These are phyloP conservation scores for Montipora sp. DNA, from an alignment of 64 coral and sea anemone species.

Conservation along the genomic window DNA sequence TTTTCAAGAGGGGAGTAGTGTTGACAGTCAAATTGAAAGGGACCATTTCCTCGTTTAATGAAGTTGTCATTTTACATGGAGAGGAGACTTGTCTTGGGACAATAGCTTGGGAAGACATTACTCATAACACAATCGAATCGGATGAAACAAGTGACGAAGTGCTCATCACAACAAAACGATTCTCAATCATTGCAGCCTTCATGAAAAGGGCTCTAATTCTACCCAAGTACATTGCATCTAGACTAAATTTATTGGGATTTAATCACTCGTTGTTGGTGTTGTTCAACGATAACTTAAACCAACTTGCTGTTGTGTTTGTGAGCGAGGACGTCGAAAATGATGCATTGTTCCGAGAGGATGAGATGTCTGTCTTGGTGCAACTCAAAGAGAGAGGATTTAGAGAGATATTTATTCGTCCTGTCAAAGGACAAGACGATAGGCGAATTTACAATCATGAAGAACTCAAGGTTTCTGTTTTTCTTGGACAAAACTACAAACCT, in stretches of 20 bases:
- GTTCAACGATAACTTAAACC: neutral
- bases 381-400: conserved; percentile 28
- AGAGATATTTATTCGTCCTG: conserved; percentile 15
- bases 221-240: conserved; percentile 8
- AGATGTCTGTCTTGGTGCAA: conserved; percentile 6
- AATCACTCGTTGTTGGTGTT: conserved; percentile 21
- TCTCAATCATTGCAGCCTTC: conserved; percentile 8
- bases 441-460: conserved; percentile 45
- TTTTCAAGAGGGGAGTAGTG: neutral
- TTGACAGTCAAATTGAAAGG: neutral
- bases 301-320: conserved; percentile 44
- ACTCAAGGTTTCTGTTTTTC: neutral
- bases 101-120: conserved; percentile 26
- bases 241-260: conserved; percentile 22
- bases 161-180: neutral
- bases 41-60: neutral
- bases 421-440: neutral
- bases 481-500: conserved; percentile 50
- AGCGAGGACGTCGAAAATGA: conserved; percentile 50
- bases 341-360: conserved; percentile 22
- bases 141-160: neutral
- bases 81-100: neutral
- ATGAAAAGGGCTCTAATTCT: conserved; percentile 9
- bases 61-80: conserved; percentile 8
- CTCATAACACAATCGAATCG: neutral